These are phyloP conservation scores for Euplagia quadripunctaria DNA, from an alignment of 2,888 invertebrate genomes.

Conservation along the genomic window DNA sequence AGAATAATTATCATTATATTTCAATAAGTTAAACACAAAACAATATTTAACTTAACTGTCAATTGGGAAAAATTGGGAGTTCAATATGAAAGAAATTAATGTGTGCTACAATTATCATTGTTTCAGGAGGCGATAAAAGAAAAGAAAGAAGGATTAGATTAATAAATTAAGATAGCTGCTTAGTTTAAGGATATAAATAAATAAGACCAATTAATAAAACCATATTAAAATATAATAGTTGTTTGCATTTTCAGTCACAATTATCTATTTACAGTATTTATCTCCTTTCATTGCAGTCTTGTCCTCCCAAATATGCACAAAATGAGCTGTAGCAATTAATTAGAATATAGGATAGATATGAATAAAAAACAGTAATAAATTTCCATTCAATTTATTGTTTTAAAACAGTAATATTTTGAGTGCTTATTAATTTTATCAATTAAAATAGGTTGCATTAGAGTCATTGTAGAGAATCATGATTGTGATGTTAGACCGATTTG, in stretches of 20 bases:
- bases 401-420: constrained; percentile 68
- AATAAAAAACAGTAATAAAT: constrained; percentile 18
- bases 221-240: constrained; percentile 18
- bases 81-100: no score
- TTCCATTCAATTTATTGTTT: constrained; percentile 63
- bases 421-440: constrained; percentile 65
- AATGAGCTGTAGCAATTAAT: no score
- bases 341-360: not conserved
- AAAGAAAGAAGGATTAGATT: constrained; percentile 95
- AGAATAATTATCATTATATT: no score
- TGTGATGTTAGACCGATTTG: constrained; percentile 75
- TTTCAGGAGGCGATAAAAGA: constrained; percentile 95
- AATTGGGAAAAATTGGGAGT: no score
- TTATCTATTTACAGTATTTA: no score
- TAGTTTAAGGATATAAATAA: constrained; percentile 19
- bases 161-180: constrained; percentile 46
- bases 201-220: constrained; percentile 22
- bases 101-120: constrained; percentile 36
- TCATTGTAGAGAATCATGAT: constrained; percentile 73
- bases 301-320: no score
- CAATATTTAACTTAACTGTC: no score
- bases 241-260: not conserved
- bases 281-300: not conserved
- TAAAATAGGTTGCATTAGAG: constrained; percentile 57
- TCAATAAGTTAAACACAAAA: no score